A percentile compares a stretch with the other conserved stretches of the same genome.
These are phyloP conservation scores for Drosophila crucigera DNA, from an alignment of 2,888 invertebrate genomes.

Conservation along the genomic window DNA sequence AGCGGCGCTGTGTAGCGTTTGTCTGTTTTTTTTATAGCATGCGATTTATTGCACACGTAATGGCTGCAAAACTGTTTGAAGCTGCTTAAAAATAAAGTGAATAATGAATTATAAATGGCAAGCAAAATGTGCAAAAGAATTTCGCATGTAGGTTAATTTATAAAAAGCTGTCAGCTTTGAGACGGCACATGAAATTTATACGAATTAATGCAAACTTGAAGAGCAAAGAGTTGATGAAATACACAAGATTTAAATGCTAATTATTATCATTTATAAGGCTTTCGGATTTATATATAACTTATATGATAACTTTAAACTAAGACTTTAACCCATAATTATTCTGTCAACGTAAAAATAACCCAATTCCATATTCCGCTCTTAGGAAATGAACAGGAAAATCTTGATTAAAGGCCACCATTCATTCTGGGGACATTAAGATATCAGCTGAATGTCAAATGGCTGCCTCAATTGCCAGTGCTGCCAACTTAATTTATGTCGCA, in stretches of 20 bases:
- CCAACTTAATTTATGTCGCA: constrained; percentile 76
- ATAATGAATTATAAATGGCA: constrained; percentile 16
- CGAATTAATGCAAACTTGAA: background rate
- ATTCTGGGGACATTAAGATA: constrained; percentile 56
- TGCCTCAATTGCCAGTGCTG: constrained; percentile 50
- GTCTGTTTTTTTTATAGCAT: constrained; percentile 54
- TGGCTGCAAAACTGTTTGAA: constrained; percentile 28
- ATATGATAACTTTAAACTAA: background rate
- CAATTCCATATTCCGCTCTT: background rate
- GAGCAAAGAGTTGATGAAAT: background rate
- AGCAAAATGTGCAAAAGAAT: background rate
- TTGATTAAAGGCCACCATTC: constrained; percentile 47
- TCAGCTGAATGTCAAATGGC: constrained; percentile 32
- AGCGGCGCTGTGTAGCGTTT: constrained; percentile 8
- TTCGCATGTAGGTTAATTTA: background rate
- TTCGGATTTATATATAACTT: background rate
- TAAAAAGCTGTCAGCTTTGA: constrained; percentile 7
- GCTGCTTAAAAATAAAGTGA: constrained; percentile 13
- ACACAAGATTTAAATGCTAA: background rate
- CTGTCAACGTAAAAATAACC: background rate
- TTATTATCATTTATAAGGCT: background rate
- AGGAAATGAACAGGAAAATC: constrained; percentile 53
- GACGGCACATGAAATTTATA: background rate
- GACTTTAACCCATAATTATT: background rate
- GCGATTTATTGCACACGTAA: constrained; percentile 36